Evolutionary conservation across 2,113 vertebrate genomes (phyloP).

Genomic region (Pygoscelis antarcticus): DNA sequence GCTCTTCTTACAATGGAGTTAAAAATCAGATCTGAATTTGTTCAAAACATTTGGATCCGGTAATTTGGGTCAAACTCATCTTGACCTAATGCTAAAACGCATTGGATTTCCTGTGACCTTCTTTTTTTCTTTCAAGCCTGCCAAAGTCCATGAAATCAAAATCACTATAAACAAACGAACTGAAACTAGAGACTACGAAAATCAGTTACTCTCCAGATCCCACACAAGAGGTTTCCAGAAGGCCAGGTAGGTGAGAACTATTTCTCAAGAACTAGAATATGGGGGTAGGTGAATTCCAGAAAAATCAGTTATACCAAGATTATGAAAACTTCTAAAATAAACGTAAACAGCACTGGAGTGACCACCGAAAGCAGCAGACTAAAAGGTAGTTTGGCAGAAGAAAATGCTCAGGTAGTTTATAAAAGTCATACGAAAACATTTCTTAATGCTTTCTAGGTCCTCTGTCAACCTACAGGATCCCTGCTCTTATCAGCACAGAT

Average conservation of each 20-base stretch:
- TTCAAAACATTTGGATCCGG: not conserved
- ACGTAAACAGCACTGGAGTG: not conserved
- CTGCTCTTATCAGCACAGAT: not conserved
- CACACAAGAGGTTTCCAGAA: not conserved
- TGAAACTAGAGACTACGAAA: constrained; percentile 34
- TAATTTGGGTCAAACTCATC: not conserved
- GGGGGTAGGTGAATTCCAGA: not conserved
- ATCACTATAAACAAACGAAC: constrained; percentile 10
- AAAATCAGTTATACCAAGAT: not conserved
- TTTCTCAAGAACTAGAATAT: constrained; percentile 3
- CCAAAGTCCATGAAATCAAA: not conserved
- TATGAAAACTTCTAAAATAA: not conserved
- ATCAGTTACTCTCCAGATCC: not conserved
- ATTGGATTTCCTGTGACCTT: not conserved
- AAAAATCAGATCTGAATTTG: not conserved
- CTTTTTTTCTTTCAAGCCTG: not conserved
- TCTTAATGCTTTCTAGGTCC: not conserved
- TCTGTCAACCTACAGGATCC: not conserved
- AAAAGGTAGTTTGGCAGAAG: not conserved
- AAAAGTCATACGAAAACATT: not conserved
- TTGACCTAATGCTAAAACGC: not conserved
- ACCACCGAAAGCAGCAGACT: not conserved
- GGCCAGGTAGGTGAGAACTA: not conserved
- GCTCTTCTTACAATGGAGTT: not conserved
- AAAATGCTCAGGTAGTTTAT: not conserved